phyloP scores from a whole-genome alignment of 2,113 vertebrate species.

The Saccopteryx leptura region DNA sequence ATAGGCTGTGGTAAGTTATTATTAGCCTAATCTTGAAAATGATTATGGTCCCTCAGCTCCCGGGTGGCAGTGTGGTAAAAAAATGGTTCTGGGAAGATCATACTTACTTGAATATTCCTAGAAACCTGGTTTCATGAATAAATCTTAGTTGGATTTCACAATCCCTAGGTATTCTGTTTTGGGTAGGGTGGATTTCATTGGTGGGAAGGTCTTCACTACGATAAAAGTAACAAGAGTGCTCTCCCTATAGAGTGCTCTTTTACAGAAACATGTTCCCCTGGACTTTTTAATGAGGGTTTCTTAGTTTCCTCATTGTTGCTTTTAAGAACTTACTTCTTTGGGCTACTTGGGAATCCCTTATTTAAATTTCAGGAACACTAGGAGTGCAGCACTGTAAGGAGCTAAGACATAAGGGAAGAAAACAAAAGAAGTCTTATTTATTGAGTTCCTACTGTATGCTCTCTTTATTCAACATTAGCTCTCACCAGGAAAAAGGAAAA shows the following conservation, averaged over 20 bases:
- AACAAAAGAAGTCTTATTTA: slow-evolving; percentile 21
- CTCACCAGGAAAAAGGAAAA: slow-evolving; percentile 19
- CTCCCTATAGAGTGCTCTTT: background rate
- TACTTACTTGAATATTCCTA: slow-evolving; percentile 13
- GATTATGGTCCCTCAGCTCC: background rate
- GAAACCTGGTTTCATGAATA: background rate
- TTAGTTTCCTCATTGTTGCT: slow-evolving; percentile 1
- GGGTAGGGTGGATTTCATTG: background rate
- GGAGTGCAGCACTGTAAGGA: background rate
- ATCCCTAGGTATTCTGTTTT: background rate
- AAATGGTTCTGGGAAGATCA: background rate
- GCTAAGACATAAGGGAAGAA: background rate
- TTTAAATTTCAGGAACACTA: slow-evolving; percentile 49
- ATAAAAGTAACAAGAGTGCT: background rate
- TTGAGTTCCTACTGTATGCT: slow-evolving; percentile 3
- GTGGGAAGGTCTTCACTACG: background rate
- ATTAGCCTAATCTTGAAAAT: slow-evolving; percentile 16
- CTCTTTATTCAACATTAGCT: slow-evolving; percentile 12
- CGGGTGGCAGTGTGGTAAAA: background rate
- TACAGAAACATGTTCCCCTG: background rate
- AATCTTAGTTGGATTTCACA: slow-evolving; percentile 25
- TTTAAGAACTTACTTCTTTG: slow-evolving; percentile 49
- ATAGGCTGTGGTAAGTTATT: slow-evolving; percentile 9
- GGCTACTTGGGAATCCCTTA: background rate
- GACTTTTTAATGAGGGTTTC: background rate